These are phyloP conservation scores for Cyphomyrmex costatus DNA, from an alignment of 1,140 invertebrate species.

Conservation along the genomic window DNA sequence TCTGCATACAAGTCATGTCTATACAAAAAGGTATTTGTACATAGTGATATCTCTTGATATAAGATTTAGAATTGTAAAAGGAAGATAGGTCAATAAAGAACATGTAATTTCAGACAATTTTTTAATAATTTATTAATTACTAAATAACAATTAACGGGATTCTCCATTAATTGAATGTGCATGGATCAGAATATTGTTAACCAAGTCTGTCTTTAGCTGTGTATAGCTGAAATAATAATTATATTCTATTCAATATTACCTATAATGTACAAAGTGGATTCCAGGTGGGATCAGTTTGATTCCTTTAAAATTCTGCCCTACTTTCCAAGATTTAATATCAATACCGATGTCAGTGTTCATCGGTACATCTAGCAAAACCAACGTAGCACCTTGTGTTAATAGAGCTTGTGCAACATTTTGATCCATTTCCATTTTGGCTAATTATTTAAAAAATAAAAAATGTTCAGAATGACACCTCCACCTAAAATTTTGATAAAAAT, in stretches of 20 bases:
- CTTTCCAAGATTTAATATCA: slow-evolving; percentile 97
- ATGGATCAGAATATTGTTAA: too few species aligned
- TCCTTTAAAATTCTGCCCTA: slow-evolving; percentile 97
- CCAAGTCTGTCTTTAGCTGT: too few species aligned
- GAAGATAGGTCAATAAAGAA: too few species aligned
- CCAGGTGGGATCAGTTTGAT: slow-evolving; percentile 99
- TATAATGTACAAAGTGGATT: slow-evolving; percentile 97
- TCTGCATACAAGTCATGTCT: neutral
- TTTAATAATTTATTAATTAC: too few species aligned
- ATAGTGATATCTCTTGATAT: neutral
- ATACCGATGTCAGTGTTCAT: slow-evolving; percentile 97
- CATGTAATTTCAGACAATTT: too few species aligned
- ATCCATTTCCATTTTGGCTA: slow-evolving; percentile 88
- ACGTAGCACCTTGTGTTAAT: slow-evolving; percentile 93
- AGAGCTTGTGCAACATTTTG: slow-evolving; percentile 92
- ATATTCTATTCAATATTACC: slow-evolving; percentile 80
- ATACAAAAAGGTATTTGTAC: neutral
- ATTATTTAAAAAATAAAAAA: too few species aligned
- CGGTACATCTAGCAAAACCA: slow-evolving; percentile 95
- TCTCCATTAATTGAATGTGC: too few species aligned
- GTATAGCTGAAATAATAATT: too few species aligned
- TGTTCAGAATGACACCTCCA: too few species aligned
- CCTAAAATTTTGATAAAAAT: too few species aligned
- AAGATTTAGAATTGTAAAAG: neutral
- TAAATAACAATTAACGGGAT: too few species aligned